Evolutionary conservation across 2,888 invertebrate genomes (phyloP).

Genomic region (Theodoxus fluviatilis): DNA sequence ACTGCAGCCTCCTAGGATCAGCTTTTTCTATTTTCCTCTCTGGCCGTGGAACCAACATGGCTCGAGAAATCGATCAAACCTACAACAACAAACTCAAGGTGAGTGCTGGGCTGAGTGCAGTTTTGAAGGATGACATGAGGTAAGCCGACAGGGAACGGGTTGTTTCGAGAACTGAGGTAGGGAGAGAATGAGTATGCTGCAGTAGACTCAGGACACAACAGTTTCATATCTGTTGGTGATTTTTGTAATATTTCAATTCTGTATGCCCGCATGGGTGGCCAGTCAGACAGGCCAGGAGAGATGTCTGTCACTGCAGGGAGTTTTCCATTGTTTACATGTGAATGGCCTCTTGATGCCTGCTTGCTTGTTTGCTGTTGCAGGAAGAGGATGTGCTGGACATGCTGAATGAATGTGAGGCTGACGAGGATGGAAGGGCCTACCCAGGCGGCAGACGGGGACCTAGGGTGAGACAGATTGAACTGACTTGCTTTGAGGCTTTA

Average conservation of each 20-base stretch:
- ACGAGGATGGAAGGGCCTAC: conserved; percentile 47
- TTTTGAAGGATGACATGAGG: neutral
- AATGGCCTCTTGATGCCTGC: no score
- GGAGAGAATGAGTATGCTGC: neutral
- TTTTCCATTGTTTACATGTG: no score
- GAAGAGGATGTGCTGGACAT: conserved; percentile 64
- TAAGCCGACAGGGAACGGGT: neutral
- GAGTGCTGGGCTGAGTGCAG: conserved; percentile 7
- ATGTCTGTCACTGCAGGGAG: no score
- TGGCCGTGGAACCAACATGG: conserved; percentile 54
- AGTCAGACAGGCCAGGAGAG: no score
- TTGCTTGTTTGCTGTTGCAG: conserved; percentile 42
- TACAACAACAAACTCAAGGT: conserved; percentile 61
- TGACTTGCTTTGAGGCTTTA: no score
- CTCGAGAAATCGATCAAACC: conserved; percentile 57
- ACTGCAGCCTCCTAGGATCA: conserved; percentile 52
- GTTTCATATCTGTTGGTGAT: no score
- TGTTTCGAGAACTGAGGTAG: neutral
- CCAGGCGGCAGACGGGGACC: no score
- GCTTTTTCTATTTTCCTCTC: conserved; percentile 56
- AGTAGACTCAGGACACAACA: neutral
- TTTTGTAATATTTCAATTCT: no score
- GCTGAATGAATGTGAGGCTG: conserved; percentile 62
- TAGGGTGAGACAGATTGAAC: conserved; percentile 39
- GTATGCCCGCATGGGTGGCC: no score